These are phyloP conservation scores for Corythoichthys haematopterus DNA, from an alignment of 2,113 vertebrate species.

Conservation along the genomic window DNA sequence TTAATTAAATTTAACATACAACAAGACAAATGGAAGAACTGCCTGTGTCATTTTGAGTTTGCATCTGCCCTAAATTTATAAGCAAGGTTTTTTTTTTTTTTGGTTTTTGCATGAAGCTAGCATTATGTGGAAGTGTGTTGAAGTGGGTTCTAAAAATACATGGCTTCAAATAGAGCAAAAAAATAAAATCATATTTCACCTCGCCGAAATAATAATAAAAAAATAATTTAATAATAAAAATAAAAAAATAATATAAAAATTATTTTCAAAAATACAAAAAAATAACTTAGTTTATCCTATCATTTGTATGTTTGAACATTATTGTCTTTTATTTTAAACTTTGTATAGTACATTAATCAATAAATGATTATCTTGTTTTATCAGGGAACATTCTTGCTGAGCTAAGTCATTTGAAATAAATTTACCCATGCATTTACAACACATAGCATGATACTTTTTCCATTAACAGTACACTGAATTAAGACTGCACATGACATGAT, in stretches of 20 bases:
- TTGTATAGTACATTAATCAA: neutral
- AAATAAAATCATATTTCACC: too few species aligned
- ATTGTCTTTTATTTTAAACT: neutral
- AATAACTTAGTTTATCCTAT: neutral
- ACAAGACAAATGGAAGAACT: neutral
- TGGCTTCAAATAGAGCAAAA: too few species aligned
- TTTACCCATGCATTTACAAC: neutral
- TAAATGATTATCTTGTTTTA: too few species aligned
- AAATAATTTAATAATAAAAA: too few species aligned
- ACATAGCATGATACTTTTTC: neutral
- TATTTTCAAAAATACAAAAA: too few species aligned
- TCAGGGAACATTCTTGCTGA: neutral
- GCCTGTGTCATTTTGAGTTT: neutral
- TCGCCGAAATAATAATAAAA: too few species aligned
- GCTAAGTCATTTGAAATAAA: neutral
- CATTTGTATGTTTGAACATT: neutral
- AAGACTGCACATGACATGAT: neutral
- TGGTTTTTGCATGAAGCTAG: too few species aligned
- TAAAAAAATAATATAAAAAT: too few species aligned
- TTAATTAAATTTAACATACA: neutral
- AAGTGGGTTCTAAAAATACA: too few species aligned
- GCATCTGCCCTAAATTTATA: neutral
- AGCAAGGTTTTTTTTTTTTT: too few species aligned
- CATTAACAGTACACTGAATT: neutral
- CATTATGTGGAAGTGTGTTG: too few species aligned